Percentiles rank a stretch among this genome's conserved stretches.
phyloP scores from a whole-genome alignment of 1,140 invertebrate species.

The Tachypleus tridentatus region DNA sequence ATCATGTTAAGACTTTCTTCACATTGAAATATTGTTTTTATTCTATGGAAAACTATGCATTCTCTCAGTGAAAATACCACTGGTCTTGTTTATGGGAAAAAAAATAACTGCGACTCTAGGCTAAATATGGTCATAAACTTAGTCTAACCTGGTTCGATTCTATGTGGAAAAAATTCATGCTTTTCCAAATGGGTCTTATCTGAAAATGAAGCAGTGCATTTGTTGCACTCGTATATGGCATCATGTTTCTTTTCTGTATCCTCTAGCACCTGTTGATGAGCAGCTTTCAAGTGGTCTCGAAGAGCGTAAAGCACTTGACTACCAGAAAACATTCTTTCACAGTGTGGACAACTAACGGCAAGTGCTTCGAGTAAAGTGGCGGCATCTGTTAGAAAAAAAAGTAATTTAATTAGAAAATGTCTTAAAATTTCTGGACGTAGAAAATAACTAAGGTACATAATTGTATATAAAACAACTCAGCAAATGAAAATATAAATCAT shows the following conservation, averaged over 20 bases:
- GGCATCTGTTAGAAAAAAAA: conserved; percentile 9
- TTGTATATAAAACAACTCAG: too few species aligned
- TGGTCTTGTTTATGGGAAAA: not conserved
- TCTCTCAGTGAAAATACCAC: not conserved
- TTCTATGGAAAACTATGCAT: conserved; percentile 1
- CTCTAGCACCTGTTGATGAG: conserved; percentile 37
- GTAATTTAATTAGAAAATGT: too few species aligned
- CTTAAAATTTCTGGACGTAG: too few species aligned
- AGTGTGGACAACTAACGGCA: conserved; percentile 44
- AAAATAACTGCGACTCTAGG: not conserved
- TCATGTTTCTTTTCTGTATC: conserved; percentile 31
- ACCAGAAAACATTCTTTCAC: conserved; percentile 43
- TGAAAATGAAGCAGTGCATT: conserved; percentile 63
- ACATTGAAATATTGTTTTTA: conserved; percentile 54
- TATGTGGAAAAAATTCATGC: conserved; percentile 69
- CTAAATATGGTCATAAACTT: conserved; percentile 5
- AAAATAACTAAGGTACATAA: too few species aligned
- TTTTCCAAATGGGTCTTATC: conserved; percentile 67
- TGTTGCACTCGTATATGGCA: conserved; percentile 45
- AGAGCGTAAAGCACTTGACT: conserved; percentile 37
- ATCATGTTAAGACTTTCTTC: too few species aligned
- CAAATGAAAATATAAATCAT: too few species aligned
- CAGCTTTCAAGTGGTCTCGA: conserved; percentile 46
- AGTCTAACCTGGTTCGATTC: conserved; percentile 56
- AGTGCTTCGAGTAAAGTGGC: conserved; percentile 20